phyloP scores from a whole-genome alignment of 2,797 vertebrate genomes.

The Tragopan temminckii region DNA sequence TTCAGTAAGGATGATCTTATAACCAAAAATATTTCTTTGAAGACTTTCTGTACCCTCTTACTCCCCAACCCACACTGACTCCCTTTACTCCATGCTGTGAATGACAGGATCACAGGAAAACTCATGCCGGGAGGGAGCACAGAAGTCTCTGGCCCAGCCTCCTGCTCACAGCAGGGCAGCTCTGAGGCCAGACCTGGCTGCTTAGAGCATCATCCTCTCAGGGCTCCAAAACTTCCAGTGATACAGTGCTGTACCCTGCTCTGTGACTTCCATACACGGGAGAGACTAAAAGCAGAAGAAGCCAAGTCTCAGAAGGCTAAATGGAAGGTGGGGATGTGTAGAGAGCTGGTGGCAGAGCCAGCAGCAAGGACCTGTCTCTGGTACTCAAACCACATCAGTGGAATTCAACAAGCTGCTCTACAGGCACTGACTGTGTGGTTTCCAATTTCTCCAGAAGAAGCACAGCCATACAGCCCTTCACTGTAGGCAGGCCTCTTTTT shows the following conservation, averaged over 20 bases:
- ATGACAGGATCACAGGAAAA: background rate
- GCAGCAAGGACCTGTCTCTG: background rate
- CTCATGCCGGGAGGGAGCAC: background rate
- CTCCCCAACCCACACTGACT: background rate
- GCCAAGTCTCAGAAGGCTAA: background rate
- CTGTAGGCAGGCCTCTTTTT: background rate
- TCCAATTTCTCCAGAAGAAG: background rate
- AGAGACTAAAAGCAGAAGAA: background rate
- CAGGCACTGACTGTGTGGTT: background rate
- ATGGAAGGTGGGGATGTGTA: accelerated
- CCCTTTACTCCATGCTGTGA: background rate
- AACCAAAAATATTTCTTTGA: background rate
- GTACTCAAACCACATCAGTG: background rate
- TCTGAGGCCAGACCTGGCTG: background rate
- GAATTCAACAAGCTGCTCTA: background rate
- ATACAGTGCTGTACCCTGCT: background rate
- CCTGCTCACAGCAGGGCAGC: background rate
- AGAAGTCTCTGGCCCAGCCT: background rate
- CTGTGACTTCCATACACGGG: background rate
- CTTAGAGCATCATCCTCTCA: background rate
- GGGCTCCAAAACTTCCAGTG: background rate
- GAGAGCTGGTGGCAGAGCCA: background rate
- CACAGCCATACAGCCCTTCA: background rate
- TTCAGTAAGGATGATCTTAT: background rate
- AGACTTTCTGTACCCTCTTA: background rate